phyloP scores from a whole-genome alignment of 2,113 vertebrate genomes.

The Aspidoscelis tigris region DNA sequence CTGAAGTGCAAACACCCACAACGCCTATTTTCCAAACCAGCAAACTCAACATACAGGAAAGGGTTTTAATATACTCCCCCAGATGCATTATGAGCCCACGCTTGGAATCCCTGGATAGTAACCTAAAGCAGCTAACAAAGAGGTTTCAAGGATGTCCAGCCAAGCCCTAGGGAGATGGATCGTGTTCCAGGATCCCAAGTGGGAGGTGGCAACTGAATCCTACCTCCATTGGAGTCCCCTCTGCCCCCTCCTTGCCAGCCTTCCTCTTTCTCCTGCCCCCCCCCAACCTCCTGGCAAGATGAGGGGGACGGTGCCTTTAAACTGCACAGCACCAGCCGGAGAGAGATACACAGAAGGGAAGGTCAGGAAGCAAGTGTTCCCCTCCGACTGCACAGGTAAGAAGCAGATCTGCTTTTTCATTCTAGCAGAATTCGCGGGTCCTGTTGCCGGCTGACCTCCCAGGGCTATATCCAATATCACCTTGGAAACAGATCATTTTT shows the following conservation, averaged over 20 bases:
- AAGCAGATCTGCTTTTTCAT: background rate
- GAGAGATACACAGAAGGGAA: background rate
- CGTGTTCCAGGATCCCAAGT: background rate
- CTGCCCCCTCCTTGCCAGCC: background rate
- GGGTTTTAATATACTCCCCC: background rate
- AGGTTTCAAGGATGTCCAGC: background rate
- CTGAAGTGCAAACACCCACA: background rate
- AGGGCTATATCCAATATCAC: background rate
- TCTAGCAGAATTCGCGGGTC: too few relatives aligned
- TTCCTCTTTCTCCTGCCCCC: background rate
- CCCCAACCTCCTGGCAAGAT: background rate
- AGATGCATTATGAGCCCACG: background rate
- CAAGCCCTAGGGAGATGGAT: background rate
- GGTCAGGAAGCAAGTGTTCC: background rate
- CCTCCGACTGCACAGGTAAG: background rate
- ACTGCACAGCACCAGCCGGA: background rate
- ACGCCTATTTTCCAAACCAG: background rate
- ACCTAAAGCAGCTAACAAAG: background rate
- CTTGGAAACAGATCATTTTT: background rate
- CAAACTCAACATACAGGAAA: background rate
- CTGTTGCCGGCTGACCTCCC: too few relatives aligned
- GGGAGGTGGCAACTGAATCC: background rate
- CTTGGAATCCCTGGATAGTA: background rate
- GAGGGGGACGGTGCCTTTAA: background rate
- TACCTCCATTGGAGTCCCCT: background rate